A percentile compares a stretch with the other conserved stretches of the same genome.
Conservation (phyloP, 2,797 vertebrate genomes). For the Cyclura pinguis region DNA sequence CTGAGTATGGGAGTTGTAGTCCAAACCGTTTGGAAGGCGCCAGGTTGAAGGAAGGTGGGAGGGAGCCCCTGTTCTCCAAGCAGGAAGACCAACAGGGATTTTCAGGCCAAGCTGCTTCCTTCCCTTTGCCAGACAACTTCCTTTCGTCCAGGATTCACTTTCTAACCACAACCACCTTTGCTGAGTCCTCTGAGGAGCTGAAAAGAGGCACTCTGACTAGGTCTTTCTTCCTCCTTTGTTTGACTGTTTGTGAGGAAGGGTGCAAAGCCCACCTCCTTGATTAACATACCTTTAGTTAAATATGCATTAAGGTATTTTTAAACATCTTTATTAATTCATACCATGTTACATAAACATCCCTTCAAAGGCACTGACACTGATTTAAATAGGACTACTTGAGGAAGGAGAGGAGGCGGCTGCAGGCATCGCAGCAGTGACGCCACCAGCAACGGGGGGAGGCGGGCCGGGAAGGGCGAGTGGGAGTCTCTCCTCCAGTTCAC, state of each 20-base stretch:
- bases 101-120: neutral
- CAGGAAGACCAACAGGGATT: too few relatives aligned
- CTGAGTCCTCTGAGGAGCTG: neutral
- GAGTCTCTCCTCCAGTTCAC: too few relatives aligned
- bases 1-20: neutral
- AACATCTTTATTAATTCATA: slow-evolving; percentile 26
- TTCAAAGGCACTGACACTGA: slow-evolving; percentile 26
- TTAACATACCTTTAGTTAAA: slow-evolving; percentile 37
- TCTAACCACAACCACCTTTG: neutral
- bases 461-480: too few relatives aligned
- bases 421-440: too few relatives aligned
- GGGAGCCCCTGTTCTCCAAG: neutral
- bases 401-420: neutral
- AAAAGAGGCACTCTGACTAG: neutral
- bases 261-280: neutral
- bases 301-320: slow-evolving; percentile 41
- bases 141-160: neutral
- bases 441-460: too few relatives aligned
- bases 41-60: neutral
- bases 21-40: neutral
- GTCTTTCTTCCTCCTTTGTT: neutral
- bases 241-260: neutral
- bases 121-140: neutral
- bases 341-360: slow-evolving; percentile 24
- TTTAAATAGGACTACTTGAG: slow-evolving; percentile 21